Conservation (phyloP, 2,113 vertebrate species). For the Notarius lentiginosus region DNA sequence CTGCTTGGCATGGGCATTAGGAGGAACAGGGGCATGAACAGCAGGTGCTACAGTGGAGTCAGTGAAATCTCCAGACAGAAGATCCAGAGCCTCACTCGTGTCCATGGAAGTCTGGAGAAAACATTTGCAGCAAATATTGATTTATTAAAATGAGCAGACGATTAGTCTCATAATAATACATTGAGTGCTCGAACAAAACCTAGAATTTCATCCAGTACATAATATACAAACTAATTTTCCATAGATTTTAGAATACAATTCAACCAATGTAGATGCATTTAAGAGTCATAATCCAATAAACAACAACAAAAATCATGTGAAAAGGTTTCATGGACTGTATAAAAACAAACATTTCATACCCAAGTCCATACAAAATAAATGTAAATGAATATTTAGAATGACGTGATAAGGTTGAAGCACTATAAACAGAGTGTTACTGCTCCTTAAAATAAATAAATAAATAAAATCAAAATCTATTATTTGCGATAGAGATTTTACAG, state of each 20-base stretch:
- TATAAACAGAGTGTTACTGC: background rate
- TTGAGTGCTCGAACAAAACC: background rate
- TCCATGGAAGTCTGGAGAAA: slow-evolving; percentile 64
- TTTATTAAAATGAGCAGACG: background rate
- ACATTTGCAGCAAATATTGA: background rate
- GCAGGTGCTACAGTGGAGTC: slow-evolving; percentile 52
- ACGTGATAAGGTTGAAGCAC: background rate
- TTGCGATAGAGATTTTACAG: too few species aligned
- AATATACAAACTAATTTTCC: background rate
- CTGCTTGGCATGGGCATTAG: slow-evolving; percentile 40
- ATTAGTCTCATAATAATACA: background rate
- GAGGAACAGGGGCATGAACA: slow-evolving; percentile 55
- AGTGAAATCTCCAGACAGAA: slow-evolving; percentile 67
- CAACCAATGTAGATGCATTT: background rate
- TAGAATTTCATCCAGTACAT: background rate
- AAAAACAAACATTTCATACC: background rate
- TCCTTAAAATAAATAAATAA: too few species aligned
- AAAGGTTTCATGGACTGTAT: background rate
- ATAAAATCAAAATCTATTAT: too few species aligned
- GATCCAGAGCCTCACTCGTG: slow-evolving; percentile 64
- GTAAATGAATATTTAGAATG: background rate
- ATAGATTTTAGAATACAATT: background rate
- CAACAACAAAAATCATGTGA: background rate
- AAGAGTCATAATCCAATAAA: background rate
- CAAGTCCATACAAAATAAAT: background rate